Evolutionary conservation across 2,113 vertebrate genomes (phyloP).

Genomic region (Vombatus ursinus): DNA sequence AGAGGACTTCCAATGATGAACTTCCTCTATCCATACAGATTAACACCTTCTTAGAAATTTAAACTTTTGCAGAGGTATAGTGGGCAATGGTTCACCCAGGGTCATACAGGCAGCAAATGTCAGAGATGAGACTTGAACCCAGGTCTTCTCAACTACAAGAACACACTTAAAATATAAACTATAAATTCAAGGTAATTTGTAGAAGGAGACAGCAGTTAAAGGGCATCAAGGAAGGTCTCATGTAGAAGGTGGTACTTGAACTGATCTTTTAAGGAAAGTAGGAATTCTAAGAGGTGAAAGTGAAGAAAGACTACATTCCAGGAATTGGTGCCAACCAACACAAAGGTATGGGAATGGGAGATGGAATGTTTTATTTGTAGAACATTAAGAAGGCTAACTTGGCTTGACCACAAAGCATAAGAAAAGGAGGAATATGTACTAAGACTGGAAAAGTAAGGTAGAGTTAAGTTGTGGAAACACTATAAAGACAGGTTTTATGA

Average conservation of each 20-base stretch:
- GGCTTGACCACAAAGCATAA: not conserved
- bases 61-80: not conserved
- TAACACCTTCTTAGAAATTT: not conserved
- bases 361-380: not conserved
- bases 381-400: not conserved
- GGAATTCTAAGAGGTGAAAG: not conserved
- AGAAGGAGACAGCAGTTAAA: not conserved
- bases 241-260: not conserved
- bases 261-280: not conserved
- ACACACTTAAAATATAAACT: not conserved
- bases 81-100: not conserved
- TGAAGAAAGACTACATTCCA: not conserved
- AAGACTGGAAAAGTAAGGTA: not conserved
- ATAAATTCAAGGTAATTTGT: not conserved
- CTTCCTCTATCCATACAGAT: not conserved
- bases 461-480: not conserved
- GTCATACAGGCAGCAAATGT: not conserved
- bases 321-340: fast-evolving
- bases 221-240: not conserved
- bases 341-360: not conserved
- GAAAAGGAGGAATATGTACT: not conserved
- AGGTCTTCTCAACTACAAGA: not conserved
- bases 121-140: not conserved
- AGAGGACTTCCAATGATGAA: not conserved
- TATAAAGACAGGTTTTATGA: no score